Evolutionary conservation across 2,113 vertebrate species (phyloP), one percentile per base, ranked within the genome.

Genomic region (Microcebus tavaratra): DNA sequence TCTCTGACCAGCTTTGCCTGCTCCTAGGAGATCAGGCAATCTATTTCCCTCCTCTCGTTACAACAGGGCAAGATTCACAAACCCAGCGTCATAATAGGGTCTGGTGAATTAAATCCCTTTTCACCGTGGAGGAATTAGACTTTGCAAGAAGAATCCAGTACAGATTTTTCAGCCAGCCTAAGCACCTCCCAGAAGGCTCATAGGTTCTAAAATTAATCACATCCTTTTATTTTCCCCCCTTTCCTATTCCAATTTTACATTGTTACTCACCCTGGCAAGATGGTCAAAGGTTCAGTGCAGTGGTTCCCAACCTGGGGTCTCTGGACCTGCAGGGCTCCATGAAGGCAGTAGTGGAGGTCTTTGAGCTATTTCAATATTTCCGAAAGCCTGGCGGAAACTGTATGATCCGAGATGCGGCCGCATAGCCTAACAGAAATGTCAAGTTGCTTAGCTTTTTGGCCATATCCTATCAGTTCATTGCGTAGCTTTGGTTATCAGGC

Each of bases 311-410:
- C 79, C 87, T 34, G 63, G 31, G 65, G 75, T 80, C 63, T 96
- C 59, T 50, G 68, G 73, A 80, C 20, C 48, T 83, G 82, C 21
- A 4, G 1, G 83, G 55, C 75, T 87, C 42, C 48, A 63, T 3
- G 57, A 68, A 88, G 50, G 27, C 61, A 83, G 36, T 8, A 8
- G 6, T 55, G 36, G 50, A 85, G 45, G 53, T 79, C 91, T 94
- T 92, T 88, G 95, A 96, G 93, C 67, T 92, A 80, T 87, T 96
- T 92, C 91, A 92, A 48, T 90, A 88, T 92, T 97, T 95, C 80
- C 57, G 61, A 90, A 93, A 94, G 84, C 88, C 78, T 79, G 75
- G 79, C 84, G 80, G 73, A 87, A 76, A 68, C 50, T 75, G 4
- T 68, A 78, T 95, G 79, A 86, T 82, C 85, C 11, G 1, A 75